Base-by-base conservation (phyloP, 1,140 invertebrate genomes). In the Panagrolaimus sp. region DNA sequence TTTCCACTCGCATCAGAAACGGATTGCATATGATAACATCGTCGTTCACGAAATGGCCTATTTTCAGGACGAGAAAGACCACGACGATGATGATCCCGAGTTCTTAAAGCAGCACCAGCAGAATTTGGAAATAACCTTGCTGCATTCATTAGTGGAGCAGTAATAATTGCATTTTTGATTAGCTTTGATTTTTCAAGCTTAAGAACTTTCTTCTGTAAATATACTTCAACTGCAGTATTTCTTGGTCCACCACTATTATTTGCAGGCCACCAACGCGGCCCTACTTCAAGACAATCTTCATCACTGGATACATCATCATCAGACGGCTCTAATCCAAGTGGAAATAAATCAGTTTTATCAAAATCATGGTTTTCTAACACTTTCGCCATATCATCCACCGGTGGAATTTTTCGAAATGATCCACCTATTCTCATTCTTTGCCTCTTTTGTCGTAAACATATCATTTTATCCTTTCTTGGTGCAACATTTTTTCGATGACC, bases 281-380 rank as follows among this genome's bases (percentile, higher is more conserved):
- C 43, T 14, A 72, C 51, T 9, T 57, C 62, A 9, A 45, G 64
- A 38, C 66, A 74, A 5, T 61, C 57, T 25, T 76, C 74, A 38
- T 79, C 76, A n/a, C 73, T 76, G 5, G 53, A 70, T n/a, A 20
- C 53, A 31, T 76, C 74, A 25, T 75, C 72, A 46, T 76, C 74
- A 11, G 74, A 76, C 3, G 76, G 76, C 46, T 76, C 74, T 31
- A 78, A 65, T 7, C 74, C 74, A 11, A 76, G 61, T 23, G 74
- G 76, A 61, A 76, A 76, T 20, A 76, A 65, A 43, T 76, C 74
- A 5, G 74, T 78, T 7, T 16, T 48, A 53, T 76, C 74, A 61
- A 76, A 76, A 53, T 76, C 74, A 43, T 65, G 51, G 27, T 70
- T 66, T 45, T 76, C 74, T 3, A 76, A 65, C 2, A 75, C 46